Conservation (phyloP, 2,797 vertebrate species). For the Siniperca scherzeri region DNA sequence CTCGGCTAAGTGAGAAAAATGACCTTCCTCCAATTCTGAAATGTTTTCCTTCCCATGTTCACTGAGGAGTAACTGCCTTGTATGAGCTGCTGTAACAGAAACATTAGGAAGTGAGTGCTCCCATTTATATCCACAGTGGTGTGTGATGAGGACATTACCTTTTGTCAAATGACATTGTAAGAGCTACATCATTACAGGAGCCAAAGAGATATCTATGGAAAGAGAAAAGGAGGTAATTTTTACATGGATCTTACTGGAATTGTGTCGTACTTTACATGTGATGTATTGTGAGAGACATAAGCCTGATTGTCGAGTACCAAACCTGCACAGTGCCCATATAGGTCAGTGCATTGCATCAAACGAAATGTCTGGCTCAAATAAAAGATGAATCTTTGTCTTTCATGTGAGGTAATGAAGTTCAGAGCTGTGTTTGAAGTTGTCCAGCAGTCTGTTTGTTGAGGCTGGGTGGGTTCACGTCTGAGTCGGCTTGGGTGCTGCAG, state of each 20-base stretch:
- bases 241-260: neutral
- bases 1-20: constrained; percentile 47
- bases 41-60: constrained; percentile 42
- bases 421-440: constrained; percentile 72
- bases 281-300: constrained; percentile 23
- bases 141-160: constrained; percentile 14
- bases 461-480: constrained; percentile 60
- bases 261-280: neutral
- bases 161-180: neutral
- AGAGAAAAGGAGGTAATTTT: neutral
- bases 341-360: constrained; percentile 80
- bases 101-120: neutral
- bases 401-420: constrained; percentile 81
- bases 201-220: neutral
- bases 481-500: constrained; percentile 53
- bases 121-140: neutral
- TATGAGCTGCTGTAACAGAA: constrained; percentile 25
- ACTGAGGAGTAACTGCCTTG: constrained; percentile 35
- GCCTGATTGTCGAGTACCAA: constrained; percentile 9
- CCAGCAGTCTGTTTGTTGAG: constrained; percentile 73
- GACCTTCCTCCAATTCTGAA: constrained; percentile 18
- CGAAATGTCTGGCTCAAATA: constrained; percentile 50
- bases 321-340: constrained; percentile 29
- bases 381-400: constrained; percentile 71
- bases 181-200: neutral